Evolutionary conservation across 2,797 vertebrate species (phyloP), one percentile per base, ranked within the genome.

Genomic region (Acipenser ruthenus): DNA sequence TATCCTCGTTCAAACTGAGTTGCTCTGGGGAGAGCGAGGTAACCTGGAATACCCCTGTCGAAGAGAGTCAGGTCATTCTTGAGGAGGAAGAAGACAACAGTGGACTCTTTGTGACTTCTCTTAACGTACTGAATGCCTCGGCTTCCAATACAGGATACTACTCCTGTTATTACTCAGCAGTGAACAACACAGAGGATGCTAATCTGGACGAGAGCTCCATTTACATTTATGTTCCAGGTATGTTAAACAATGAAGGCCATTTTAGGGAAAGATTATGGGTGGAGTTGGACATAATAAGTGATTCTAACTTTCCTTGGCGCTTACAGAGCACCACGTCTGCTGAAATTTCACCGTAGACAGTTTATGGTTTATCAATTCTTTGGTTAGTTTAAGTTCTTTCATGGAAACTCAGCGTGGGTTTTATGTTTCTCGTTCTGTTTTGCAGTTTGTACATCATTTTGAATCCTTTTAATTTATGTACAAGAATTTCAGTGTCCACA

Each of bases 211-310:
- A 86, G 13, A 87, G 87, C 66, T 84, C 82, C 63, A 90, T 97
- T 67, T 99, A 99, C 72, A 71, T 99, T 79, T 98, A 93, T 0
- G 94, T 98, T 61, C 95, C 95, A 83, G 96, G 96, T 97, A 80
- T 69, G 84, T 72, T 1, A 8, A 8, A 37, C 18, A 7, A 55
- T 37, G 37, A 37, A 37, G 37, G 5, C 37, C 37, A 37, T 37
- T 37, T 37, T 37, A 37, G 37, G 37, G 37, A 5, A 37, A 37
- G 5, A 37, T 37, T 37, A 37, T 37, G 37, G 37, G 37, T 37
- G 37, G 37, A 37, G 5, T 37, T 37, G 37, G 37, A 37, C 37
- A 37, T 37, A 37, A 37, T 37, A 37, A 37, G 4, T 5, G 5
- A 37, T 37, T 37, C 37, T 4, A 37, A 37, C 37, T 37, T 37